These are phyloP conservation scores for Meteorus colon DNA, from an alignment of 2,888 invertebrate genomes.

Conservation along the genomic window DNA sequence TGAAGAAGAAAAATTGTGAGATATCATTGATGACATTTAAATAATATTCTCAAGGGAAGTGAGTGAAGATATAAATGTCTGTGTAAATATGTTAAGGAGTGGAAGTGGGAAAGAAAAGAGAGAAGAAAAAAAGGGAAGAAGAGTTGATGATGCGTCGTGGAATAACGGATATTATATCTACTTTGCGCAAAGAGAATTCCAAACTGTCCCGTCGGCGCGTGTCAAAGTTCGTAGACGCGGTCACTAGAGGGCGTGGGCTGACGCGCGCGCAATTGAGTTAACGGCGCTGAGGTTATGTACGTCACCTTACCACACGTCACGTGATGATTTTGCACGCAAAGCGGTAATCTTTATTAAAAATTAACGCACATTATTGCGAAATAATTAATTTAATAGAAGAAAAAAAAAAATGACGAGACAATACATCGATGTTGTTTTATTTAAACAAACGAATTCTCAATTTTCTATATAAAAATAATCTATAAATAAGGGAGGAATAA, in stretches of 20 bases:
- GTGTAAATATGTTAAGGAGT: no score
- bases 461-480: no score
- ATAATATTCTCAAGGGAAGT: no score
- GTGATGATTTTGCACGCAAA: not conserved
- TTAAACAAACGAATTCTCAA: no score
- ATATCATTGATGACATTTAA: no score
- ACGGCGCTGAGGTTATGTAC: conserved; percentile 14
- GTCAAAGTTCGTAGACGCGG: conserved; percentile 30
- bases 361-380: not conserved
- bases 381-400: not conserved
- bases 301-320: conserved; percentile 5
- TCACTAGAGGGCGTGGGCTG: conserved; percentile 39
- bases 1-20: no score
- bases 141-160: not conserved
- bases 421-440: no score
- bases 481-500: no score
- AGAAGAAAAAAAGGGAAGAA: no score
- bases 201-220: conserved; percentile 6
- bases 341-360: not conserved
- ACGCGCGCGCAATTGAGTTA: conserved; percentile 9
- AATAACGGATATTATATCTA: conserved; percentile 11
- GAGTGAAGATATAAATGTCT: no score
- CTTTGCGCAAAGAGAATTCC: not conserved
- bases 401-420: no score
- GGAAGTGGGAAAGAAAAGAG: no score